Evolutionary conservation across 2,797 vertebrate genomes (phyloP).

Genomic region (Helicolenus hilgendorfi): DNA sequence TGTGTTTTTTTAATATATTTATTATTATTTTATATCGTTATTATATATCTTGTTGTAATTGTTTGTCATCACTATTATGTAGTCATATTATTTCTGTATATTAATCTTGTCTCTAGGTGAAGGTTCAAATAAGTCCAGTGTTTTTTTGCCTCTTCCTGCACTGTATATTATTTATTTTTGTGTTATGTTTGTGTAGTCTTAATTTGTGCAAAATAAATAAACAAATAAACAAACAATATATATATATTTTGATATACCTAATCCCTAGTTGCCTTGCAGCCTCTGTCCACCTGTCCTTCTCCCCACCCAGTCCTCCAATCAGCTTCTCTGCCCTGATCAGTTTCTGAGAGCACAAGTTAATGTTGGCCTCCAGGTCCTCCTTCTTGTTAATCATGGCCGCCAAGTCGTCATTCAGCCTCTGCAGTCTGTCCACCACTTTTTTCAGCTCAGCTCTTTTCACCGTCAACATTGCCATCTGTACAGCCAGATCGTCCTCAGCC

Average conservation of each 20-base stretch:
- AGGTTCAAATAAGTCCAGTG: no score
- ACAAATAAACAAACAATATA: not conserved
- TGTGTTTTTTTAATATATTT: no score
- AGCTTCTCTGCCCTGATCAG: constrained; percentile 94
- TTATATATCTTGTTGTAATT: no score
- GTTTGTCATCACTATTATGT: no score
- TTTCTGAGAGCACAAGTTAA: constrained; percentile 95
- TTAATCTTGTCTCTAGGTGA: no score
- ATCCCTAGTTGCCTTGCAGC: constrained; percentile 90
- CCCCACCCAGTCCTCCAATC: constrained; percentile 96
- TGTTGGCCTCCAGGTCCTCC: constrained; percentile 92
- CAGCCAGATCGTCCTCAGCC: constrained; percentile 89
- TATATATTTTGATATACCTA: constrained; percentile 52
- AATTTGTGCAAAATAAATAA: not conserved
- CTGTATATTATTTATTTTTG: not conserved
- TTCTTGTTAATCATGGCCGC: constrained; percentile 92
- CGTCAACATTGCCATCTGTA: constrained; percentile 92
- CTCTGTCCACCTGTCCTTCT: constrained; percentile 97
- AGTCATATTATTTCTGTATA: no score
- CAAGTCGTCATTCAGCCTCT: constrained; percentile 92
- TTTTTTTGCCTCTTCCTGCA: no score
- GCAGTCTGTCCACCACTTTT: constrained; percentile 91
- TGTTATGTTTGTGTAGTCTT: not conserved
- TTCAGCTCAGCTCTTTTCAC: constrained; percentile 94
- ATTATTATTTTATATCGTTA: no score